phyloP scores from a whole-genome alignment of 2,888 invertebrate species.

The Metalampra italica region DNA sequence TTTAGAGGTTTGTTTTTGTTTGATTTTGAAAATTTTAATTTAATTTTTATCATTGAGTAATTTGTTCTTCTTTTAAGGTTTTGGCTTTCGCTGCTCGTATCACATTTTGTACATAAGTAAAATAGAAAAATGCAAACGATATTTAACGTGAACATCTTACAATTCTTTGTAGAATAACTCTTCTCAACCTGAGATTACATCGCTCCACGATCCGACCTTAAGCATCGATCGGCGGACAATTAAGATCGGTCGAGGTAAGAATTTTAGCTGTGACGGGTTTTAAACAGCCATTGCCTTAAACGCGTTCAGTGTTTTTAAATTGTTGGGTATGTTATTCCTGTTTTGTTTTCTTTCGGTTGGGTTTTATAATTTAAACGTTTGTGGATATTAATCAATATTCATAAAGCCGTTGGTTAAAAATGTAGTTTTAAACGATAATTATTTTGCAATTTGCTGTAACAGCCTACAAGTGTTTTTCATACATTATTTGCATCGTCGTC shows the following conservation, averaged over 20 bases:
- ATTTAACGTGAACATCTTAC: too few species aligned
- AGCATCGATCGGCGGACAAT: constrained; percentile 45
- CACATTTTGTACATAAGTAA: too few species aligned
- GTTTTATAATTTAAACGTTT: constrained; percentile 3
- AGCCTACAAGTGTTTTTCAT: too few species aligned
- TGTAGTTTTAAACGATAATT: constrained; percentile 3
- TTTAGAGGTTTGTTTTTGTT: too few species aligned
- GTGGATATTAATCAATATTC: constrained; percentile 2
- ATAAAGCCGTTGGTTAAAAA: background rate
- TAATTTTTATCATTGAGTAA: too few species aligned
- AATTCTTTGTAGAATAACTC: constrained; percentile 31
- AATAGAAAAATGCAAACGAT: background rate
- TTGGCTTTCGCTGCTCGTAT: too few species aligned
- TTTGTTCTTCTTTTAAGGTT: too few species aligned
- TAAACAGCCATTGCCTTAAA: constrained; percentile 34
- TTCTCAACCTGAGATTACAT: constrained; percentile 32
- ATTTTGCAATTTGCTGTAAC: constrained; percentile 1
- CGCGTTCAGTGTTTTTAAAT: constrained; percentile 37
- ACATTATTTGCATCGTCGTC: too few species aligned
- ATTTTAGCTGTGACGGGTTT: constrained; percentile 40
- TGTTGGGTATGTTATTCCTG: constrained; percentile 17
- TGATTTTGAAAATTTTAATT: too few species aligned
- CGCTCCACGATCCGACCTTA: constrained; percentile 35
- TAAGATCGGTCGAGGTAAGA: constrained; percentile 38
- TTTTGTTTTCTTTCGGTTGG: constrained; percentile 1